Evolutionary conservation across 2,888 invertebrate species (phyloP).

Genomic region (Oscheius sp.): DNA sequence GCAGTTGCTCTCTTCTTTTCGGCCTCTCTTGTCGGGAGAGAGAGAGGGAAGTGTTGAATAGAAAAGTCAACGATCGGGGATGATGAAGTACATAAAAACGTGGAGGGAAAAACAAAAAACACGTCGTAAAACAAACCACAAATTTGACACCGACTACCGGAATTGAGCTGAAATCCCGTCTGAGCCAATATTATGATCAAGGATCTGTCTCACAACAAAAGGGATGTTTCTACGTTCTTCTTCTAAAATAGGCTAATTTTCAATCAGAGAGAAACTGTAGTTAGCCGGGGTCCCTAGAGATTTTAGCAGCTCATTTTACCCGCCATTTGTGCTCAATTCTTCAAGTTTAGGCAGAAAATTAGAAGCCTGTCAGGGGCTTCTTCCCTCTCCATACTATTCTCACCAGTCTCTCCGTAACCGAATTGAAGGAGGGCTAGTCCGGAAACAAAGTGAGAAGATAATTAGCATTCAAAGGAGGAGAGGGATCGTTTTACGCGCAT

Average conservation of each 20-base stretch:
- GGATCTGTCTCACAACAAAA: not conserved
- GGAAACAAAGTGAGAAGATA: conserved; percentile 40
- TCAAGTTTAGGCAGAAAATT: conserved; percentile 37
- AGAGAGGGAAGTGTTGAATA: not conserved
- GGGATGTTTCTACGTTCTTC: not conserved
- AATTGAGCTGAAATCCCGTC: too few species aligned
- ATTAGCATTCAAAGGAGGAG: conserved; percentile 32
- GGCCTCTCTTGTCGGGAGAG: conserved; percentile 18
- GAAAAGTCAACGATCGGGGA: too few species aligned
- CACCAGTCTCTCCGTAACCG: conserved; percentile 10
- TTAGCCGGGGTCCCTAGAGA: not conserved
- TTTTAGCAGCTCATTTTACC: conserved; percentile 23
- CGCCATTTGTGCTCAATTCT: conserved; percentile 36
- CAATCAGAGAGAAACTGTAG: conserved; percentile 25
- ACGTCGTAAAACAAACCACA: not conserved
- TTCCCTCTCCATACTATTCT: conserved; percentile 3
- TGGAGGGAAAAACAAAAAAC: not conserved
- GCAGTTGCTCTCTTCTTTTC: too few species aligned
- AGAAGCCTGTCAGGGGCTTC: conserved; percentile 16
- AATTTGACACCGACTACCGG: not conserved
- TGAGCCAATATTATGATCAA: not conserved
- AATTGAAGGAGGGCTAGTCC: conserved; percentile 21
- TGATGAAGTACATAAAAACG: too few species aligned
- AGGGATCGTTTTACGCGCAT: not conserved
- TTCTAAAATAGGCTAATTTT: conserved; percentile 13